Evolutionary conservation across 2,113 vertebrate genomes (phyloP).

Genomic region (Rhinichthys klamathensis): DNA sequence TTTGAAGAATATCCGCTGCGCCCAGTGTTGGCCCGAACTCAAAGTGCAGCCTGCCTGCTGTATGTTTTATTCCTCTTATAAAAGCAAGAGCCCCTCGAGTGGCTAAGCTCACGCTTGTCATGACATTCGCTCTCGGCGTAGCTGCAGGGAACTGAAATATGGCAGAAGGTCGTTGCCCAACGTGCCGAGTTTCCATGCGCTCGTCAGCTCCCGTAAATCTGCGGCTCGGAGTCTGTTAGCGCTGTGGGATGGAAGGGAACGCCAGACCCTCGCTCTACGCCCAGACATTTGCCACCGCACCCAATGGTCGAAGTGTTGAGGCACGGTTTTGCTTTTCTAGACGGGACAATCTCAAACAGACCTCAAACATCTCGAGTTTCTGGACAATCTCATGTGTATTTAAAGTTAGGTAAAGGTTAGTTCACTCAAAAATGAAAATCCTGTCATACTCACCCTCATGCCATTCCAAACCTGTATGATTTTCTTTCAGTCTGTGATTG

Average conservation of each 20-base stretch:
- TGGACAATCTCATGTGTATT: neutral
- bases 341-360: slow-evolving; percentile 7
- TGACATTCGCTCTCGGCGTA: neutral
- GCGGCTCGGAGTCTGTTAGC: slow-evolving; percentile 45
- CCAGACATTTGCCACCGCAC: slow-evolving; percentile 13
- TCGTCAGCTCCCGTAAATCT: slow-evolving; percentile 56
- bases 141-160: slow-evolving; percentile 48
- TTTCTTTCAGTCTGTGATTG: no score
- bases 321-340: neutral
- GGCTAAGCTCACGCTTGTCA: slow-evolving; percentile 10
- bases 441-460: neutral
- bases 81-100: slow-evolving; percentile 28
- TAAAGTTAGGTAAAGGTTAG: neutral
- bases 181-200: slow-evolving; percentile 61
- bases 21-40: slow-evolving; percentile 65
- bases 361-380: neutral
- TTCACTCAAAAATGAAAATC: neutral
- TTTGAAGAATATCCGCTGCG: slow-evolving; percentile 65
- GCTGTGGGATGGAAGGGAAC: slow-evolving; percentile 43
- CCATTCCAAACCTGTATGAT: neutral
- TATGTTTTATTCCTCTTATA: slow-evolving; percentile 19
- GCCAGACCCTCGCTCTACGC: slow-evolving; percentile 18
- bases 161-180: slow-evolving; percentile 43
- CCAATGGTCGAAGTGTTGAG: neutral
- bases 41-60: slow-evolving; percentile 50